Evolutionary conservation across 2,113 vertebrate species (phyloP).

Genomic region (Anarhynchus alexandrinus): DNA sequence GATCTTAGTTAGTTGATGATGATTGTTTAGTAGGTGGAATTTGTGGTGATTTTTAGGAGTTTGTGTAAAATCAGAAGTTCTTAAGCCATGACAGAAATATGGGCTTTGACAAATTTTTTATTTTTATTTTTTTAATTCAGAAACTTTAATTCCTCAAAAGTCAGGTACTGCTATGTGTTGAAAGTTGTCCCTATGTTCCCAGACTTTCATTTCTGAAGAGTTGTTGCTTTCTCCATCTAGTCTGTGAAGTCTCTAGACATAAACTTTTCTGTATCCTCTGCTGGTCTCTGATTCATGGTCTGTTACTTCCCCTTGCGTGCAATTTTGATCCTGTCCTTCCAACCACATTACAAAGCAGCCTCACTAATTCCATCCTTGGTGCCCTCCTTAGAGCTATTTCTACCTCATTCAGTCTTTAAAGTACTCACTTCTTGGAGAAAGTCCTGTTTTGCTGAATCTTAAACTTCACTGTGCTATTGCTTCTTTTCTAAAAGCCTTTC

Average conservation of each 20-base stretch:
- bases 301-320: not conserved
- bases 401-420: not conserved
- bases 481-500: not conserved
- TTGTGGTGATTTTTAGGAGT: not conserved
- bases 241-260: not conserved
- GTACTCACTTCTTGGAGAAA: not conserved
- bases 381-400: not conserved
- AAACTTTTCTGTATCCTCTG: not conserved
- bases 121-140: not conserved
- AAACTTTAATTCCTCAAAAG: not conserved
- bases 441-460: not conserved
- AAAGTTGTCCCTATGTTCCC: not conserved
- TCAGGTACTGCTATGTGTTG: not conserved
- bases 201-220: not conserved
- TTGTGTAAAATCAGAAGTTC: not conserved
- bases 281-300: not conserved
- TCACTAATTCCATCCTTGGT: constrained; percentile 2
- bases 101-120: not conserved
- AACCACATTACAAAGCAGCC: not conserved
- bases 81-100: not conserved
- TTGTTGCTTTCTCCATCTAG: not conserved
- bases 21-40: not conserved
- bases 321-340: not conserved
- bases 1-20: not conserved
- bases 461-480: not conserved